A percentile compares a stretch with the other conserved stretches of the same genome.
These are phyloP conservation scores for Symphodus melops DNA, from an alignment of 2,113 vertebrate genomes.

Conservation along the genomic window DNA sequence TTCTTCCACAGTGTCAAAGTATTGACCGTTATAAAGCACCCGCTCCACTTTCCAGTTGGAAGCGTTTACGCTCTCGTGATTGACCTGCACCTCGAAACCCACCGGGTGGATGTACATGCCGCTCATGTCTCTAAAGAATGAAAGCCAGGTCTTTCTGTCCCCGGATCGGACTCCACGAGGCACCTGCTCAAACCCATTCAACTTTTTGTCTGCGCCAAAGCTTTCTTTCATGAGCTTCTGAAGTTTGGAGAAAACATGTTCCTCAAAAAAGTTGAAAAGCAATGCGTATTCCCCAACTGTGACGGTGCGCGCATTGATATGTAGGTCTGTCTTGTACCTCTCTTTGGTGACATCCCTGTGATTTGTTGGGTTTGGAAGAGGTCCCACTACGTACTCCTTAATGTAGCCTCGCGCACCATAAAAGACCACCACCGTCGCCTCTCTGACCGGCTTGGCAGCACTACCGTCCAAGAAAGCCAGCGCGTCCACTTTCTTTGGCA, in stretches of 20 bases:
- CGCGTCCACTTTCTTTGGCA: slow-evolving; percentile 84
- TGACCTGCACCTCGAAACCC: slow-evolving; percentile 89
- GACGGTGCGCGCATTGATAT: slow-evolving; percentile 81
- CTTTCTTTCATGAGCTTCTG: slow-evolving; percentile 80
- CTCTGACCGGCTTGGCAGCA: slow-evolving; percentile 70
- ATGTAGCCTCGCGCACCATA: slow-evolving; percentile 76
- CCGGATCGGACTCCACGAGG: slow-evolving; percentile 87
- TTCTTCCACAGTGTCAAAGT: slow-evolving; percentile 79
- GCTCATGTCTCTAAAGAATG: slow-evolving; percentile 81
- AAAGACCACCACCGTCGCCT: slow-evolving; percentile 88
- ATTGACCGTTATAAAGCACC: slow-evolving; percentile 87
- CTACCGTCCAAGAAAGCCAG: slow-evolving; percentile 82
- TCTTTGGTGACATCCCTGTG: slow-evolving; percentile 76
- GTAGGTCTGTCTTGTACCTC: slow-evolving; percentile 74
- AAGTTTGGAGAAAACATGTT: slow-evolving; percentile 69
- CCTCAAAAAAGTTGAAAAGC: slow-evolving; percentile 60
- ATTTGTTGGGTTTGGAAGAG: slow-evolving; percentile 68
- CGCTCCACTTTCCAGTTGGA: slow-evolving; percentile 82
- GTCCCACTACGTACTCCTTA: slow-evolving; percentile 89
- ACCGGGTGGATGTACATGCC: slow-evolving; percentile 87
- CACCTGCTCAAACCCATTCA: slow-evolving; percentile 77
- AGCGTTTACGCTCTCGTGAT: slow-evolving; percentile 81
- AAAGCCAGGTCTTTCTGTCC: slow-evolving; percentile 89
- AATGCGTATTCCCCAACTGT: slow-evolving; percentile 83
- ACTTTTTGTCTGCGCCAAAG: slow-evolving; percentile 72